Evolutionary conservation across 2,888 invertebrate genomes (phyloP).

Genomic region (Petrophora chlorosata): DNA sequence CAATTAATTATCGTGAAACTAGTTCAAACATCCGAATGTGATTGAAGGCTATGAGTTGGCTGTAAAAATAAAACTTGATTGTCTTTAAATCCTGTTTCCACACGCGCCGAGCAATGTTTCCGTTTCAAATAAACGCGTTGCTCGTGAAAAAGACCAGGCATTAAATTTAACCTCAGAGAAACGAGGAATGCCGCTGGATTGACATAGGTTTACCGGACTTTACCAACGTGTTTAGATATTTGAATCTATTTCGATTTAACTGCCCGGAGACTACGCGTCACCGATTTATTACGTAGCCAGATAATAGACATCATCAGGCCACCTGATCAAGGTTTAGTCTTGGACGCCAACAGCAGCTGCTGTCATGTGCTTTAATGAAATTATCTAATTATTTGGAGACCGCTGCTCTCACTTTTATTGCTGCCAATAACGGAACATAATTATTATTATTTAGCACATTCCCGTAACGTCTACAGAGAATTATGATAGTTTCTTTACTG

Average conservation of each 20-base stretch:
- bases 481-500: background rate
- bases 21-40: conserved; percentile 23
- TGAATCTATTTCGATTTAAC: conserved; percentile 58
- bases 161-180: conserved; percentile 47
- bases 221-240: conserved; percentile 45
- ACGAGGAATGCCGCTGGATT: conserved; percentile 52
- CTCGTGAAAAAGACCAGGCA: conserved; percentile 33
- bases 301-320: conserved; percentile 45
- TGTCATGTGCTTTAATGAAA: conserved; percentile 10
- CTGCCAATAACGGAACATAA: no score
- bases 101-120: conserved; percentile 24
- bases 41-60: conserved; percentile 22
- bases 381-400: background rate
- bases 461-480: no score
- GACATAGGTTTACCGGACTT: conserved; percentile 50
- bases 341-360: conserved; percentile 37
- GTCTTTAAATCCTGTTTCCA: conserved; percentile 23
- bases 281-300: conserved; percentile 45
- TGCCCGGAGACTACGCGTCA: conserved; percentile 49
- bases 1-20: conserved; percentile 22
- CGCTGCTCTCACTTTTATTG: background rate
- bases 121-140: conserved; percentile 33
- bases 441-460: no score
- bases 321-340: conserved; percentile 30
- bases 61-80: conserved; percentile 28